Evolutionary conservation across 2,797 vertebrate species (phyloP), one percentile per base, ranked within the genome.

Genomic region (Caiman crocodilus): DNA sequence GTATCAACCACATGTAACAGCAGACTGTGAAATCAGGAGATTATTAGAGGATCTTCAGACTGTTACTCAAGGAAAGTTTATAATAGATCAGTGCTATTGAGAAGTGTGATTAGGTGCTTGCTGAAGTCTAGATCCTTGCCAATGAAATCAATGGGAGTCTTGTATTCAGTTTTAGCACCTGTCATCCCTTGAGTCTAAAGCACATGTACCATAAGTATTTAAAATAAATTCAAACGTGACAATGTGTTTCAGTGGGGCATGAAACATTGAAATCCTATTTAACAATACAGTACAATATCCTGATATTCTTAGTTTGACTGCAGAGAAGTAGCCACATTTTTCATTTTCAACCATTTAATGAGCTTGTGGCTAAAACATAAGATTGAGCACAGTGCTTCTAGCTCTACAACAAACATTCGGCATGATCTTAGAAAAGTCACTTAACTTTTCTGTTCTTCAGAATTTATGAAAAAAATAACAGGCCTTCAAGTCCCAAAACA

Each of bases 11-110:
- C 88, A 87, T 91, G 79, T 42, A 93, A 50, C 57, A 88, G 9
- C 26, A 94, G 59, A 26, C 26, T 7, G 4, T 69, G 71, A 85
- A 16, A 13, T n/a, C 18, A 80, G 65, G 64, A 86, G 94, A 90
- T 55, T 0, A 0, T 55, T 85, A 90, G 21, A 23, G 69, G 26
- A 35, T 71, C 82, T 82, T 87, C 5, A 59, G 84, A 57, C 65
- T 58, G 42, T 90, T 95, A 79, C 89, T 76, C 79, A 74, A 81
- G 42, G 74, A 32, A 89, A 86, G 26, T 88, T 84, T 30, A 16
- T 85, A 69, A 56, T 26, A 65, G 80, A 85, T 26, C 28, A 80
- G 64, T 11, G 50, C 77, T 74, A 82, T 59, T 87, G 86, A 75
- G 81, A 67, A 63, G 65, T 79, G 65, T 77, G 77, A 83, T 87